Evolutionary conservation across 2,888 invertebrate species (phyloP).

Genomic region (Andrena bucephala): DNA sequence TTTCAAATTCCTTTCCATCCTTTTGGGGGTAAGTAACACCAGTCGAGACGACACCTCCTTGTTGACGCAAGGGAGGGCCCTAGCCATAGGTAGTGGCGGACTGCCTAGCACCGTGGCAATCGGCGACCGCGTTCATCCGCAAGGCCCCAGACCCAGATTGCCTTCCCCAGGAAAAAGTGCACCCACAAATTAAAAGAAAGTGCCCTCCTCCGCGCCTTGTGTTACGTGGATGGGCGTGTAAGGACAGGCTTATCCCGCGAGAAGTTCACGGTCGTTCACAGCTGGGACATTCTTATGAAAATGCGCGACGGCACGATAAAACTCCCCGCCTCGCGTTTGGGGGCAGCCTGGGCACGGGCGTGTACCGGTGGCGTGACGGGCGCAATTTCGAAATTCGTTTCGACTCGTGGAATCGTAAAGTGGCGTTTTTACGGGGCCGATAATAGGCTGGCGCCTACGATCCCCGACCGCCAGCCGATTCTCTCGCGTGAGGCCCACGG

Average conservation of each 20-base stretch:
- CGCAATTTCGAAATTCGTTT: constrained; percentile 63
- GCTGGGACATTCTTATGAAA: constrained; percentile 66
- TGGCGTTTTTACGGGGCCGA: constrained; percentile 57
- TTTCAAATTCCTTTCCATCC: no score
- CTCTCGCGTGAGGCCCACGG: constrained; percentile 26
- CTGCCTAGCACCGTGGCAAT: background rate
- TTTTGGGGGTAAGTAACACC: no score
- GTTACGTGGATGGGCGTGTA: constrained; percentile 9
- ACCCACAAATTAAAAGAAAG: constrained; percentile 32
- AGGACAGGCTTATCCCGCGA: constrained; percentile 24
- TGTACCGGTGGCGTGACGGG: constrained; percentile 41
- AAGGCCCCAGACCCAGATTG: background rate
- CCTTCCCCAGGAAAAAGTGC: background rate
- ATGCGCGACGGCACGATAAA: constrained; percentile 57
- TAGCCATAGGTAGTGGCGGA: no score
- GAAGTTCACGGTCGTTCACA: constrained; percentile 61
- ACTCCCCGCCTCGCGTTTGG: constrained; percentile 41
- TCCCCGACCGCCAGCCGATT: background rate
- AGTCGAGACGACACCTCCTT: no score
- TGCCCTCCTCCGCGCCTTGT: constrained; percentile 13
- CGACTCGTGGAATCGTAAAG: constrained; percentile 62
- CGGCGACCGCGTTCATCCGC: background rate
- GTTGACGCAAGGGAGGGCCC: no score
- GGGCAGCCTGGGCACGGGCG: constrained; percentile 31
- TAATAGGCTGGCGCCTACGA: constrained; percentile 71